These are phyloP conservation scores for Sisyra terminalis DNA, from an alignment of 2,888 invertebrate genomes.

Conservation along the genomic window DNA sequence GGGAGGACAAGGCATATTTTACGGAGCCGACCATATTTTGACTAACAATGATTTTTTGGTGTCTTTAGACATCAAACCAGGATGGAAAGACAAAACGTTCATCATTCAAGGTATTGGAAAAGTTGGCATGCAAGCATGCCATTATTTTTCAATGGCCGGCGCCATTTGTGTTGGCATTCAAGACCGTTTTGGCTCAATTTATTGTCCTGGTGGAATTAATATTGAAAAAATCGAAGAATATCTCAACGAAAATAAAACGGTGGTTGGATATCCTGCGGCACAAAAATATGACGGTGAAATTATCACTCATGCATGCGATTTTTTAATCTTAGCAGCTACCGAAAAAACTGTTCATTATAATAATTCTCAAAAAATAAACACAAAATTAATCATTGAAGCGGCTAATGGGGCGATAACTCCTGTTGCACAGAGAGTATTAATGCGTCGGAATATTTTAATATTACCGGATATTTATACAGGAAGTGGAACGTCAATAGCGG, in stretches of 20 bases:
- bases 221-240: constrained; percentile 17
- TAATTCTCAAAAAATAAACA: constrained; percentile 20
- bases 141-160: constrained; percentile 17
- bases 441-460: constrained; percentile 18
- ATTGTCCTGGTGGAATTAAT: constrained; percentile 20
- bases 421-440: constrained; percentile 21
- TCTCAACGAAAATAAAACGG: constrained; percentile 16
- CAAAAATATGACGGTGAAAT: constrained; percentile 15
- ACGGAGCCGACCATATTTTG: constrained; percentile 18
- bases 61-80: constrained; percentile 15
- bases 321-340: constrained; percentile 17
- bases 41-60: constrained; percentile 17
- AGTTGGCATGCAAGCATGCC: constrained; percentile 18
- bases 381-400: constrained; percentile 23
- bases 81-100: constrained; percentile 21
- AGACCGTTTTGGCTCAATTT: constrained; percentile 18
- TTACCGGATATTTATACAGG: constrained; percentile 23
- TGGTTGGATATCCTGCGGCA: constrained; percentile 14
- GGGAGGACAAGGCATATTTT: constrained; percentile 17
- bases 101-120: constrained; percentile 24
- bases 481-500: constrained; percentile 19
- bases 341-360: constrained; percentile 21
- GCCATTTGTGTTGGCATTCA: constrained; percentile 23
- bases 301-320: constrained; percentile 20
- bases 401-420: constrained; percentile 22